Evolutionary conservation across 2,113 vertebrate species (phyloP), one percentile per base, ranked within the genome.

Genomic region (Sardina pilchardus): DNA sequence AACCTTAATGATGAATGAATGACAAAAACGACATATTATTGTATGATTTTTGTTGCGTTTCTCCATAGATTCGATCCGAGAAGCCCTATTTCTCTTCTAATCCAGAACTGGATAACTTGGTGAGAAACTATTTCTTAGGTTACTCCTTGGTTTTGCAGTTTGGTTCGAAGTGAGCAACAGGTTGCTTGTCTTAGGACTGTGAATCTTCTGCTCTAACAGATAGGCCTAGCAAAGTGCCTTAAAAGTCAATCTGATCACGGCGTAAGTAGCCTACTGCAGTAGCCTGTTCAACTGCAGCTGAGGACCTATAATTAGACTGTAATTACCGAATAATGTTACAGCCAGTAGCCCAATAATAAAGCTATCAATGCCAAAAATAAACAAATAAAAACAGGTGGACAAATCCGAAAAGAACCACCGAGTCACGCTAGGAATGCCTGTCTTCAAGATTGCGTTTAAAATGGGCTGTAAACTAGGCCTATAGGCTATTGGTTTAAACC

Each of bases 61-160:
- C 71, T 86, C 2, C 5, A 10, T 56, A 94, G 93, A 91, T 94
- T 26, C 89, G 91, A 86, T 84, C 91, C 34, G 93, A 94, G 82
- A 93, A 90, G 67, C 93, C 92, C 12, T 89, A 91, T 44, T 93
- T 93, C 48, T 90, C 92, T 10, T 91, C 93, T 3, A 91, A 91
- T 86, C 91, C 93, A 21, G 94, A 94, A 75, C 85, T 94, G 86
- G 93, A 94, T 86, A 93, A 93, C 80, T 84, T 94, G 92, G 94
- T 94, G 88, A 90, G 91, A 82, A 12, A 39, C 12, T 34, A 36
- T 43, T 75, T 83, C 36, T 7, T 4, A 6, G 19, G n/a, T 1
- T 7, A 16, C 53, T 47, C 0, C 0, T 42, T 39, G 34, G 8
- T 78, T 44, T n/a, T 78, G 24, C 47, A 45, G 34, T 67, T 56